Percentiles rank a stretch among this genome's conserved stretches.
Evolutionary conservation across 2,797 vertebrate species (phyloP).

Genomic region (Cyprinodon diabolis): DNA sequence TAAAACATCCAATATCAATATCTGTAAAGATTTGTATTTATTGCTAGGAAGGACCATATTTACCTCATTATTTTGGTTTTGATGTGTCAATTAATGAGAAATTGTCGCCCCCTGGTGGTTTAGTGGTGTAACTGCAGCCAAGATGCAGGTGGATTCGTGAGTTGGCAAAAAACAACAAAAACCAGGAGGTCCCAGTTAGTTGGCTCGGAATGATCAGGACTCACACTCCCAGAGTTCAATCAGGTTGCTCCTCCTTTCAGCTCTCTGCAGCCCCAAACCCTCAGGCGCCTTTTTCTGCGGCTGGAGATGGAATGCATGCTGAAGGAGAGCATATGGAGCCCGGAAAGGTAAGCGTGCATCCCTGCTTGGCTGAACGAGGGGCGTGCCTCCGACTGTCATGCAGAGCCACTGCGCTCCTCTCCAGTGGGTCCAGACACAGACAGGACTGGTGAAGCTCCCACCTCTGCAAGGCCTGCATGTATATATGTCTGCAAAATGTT

Average conservation of each 20-base stretch:
- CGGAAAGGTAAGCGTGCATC: slow-evolving; percentile 69
- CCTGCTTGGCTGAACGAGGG: slow-evolving; percentile 46
- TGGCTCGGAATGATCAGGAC: slow-evolving; percentile 44
- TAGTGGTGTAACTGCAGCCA: slow-evolving; percentile 7
- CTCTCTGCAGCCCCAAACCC: slow-evolving; percentile 15
- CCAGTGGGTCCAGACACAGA: slow-evolving; percentile 4
- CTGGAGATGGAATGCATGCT: slow-evolving; percentile 48
- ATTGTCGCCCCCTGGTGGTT: slow-evolving; percentile 49
- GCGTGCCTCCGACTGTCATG: slow-evolving; percentile 36
- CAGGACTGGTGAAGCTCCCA: background rate
- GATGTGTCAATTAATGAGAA: background rate
- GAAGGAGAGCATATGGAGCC: slow-evolving; percentile 76
- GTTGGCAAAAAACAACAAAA: slow-evolving; percentile 39
- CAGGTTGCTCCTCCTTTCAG: slow-evolving; percentile 7
- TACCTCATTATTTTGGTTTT: background rate
- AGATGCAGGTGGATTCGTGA: slow-evolving; percentile 42
- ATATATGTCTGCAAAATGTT: background rate
- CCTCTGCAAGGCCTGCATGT: background rate
- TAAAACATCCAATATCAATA: background rate
- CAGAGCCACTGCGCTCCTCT: slow-evolving; percentile 9
- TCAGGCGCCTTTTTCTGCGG: slow-evolving; percentile 51
- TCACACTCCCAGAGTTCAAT: slow-evolving; percentile 72
- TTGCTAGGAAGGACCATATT: background rate
- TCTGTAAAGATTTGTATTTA: background rate
- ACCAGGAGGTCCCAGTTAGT: slow-evolving; percentile 22